Evolutionary conservation across 1,140 invertebrate species (phyloP).

Genomic region (Phortica variegata): DNA sequence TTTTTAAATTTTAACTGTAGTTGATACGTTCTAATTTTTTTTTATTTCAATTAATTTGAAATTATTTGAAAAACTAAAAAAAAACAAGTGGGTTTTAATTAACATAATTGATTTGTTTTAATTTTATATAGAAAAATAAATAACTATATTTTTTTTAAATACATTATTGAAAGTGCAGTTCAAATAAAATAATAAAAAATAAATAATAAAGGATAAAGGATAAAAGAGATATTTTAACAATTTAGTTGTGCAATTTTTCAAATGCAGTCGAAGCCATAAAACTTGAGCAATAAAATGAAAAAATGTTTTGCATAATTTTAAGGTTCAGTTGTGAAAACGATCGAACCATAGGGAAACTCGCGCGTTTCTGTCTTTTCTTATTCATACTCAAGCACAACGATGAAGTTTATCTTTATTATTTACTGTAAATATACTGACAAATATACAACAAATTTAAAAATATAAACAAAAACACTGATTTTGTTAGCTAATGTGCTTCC

Average conservation of each 20-base stretch:
- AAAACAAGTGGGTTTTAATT: conserved; percentile 14
- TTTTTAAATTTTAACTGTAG: conserved; percentile 15
- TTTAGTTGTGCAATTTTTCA: conserved; percentile 19
- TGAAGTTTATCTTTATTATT: no score
- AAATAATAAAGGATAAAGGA: conserved; percentile 7
- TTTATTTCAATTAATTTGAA: conserved; percentile 55
- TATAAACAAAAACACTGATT: no score
- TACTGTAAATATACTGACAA: no score
- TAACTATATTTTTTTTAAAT: conserved; percentile 12
- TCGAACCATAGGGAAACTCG: no score
- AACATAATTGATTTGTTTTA: conserved; percentile 16
- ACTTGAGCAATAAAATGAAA: conserved; percentile 3
- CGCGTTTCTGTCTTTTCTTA: no score
- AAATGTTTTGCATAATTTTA: conserved; percentile 2
- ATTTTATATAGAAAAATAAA: conserved; percentile 13
- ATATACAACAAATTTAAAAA: no score
- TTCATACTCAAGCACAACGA: no score
- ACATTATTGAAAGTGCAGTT: conserved; percentile 18
- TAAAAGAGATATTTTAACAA: conserved; percentile 11
- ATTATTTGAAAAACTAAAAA: conserved; percentile 46
- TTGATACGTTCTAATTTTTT: conserved; percentile 11
- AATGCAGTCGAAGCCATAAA: neutral
- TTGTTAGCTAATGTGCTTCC: no score
- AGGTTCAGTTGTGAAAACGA: no score
- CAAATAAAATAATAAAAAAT: conserved; percentile 11